phyloP scores from a whole-genome alignment of 2,888 invertebrate genomes.

The Diplolepis rosae region DNA sequence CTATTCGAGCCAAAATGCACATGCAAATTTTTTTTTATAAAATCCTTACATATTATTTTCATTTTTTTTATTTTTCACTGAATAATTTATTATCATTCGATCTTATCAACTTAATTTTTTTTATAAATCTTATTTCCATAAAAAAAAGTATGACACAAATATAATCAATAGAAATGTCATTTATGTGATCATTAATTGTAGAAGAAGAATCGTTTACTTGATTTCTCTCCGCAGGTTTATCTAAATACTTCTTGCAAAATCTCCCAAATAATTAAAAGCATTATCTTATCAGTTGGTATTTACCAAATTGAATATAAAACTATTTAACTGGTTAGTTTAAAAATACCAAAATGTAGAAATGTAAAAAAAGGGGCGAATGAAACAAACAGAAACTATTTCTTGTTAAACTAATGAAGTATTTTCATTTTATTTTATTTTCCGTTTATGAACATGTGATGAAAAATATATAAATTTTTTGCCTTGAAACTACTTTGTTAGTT shows the following conservation, averaged over 20 bases:
- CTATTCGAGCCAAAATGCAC: background rate
- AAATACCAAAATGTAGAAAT: background rate
- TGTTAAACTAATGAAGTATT: background rate
- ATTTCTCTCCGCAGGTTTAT: background rate
- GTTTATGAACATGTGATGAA: no score
- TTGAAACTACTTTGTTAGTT: background rate
- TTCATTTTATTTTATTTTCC: background rate
- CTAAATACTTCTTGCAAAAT: conserved; percentile 39
- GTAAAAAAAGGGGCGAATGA: background rate
- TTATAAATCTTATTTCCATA: no score
- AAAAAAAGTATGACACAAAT: background rate
- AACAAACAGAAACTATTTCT: background rate
- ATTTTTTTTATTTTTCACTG: no score
- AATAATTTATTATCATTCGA: no score
- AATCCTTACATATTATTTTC: no score
- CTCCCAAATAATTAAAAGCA: conserved; percentile 60
- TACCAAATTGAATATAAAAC: conserved; percentile 57
- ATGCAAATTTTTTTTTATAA: no score
- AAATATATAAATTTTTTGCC: conserved; percentile 11
- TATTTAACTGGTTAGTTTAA: conserved; percentile 49
- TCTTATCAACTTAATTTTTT: no score
- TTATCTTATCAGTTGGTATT: conserved; percentile 69
- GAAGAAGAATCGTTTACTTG: background rate
- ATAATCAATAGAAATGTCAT: background rate
- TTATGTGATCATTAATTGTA: background rate